Evolutionary conservation across 2,113 vertebrate genomes (phyloP).

Genomic region (Corythornis madagascariensis): DNA sequence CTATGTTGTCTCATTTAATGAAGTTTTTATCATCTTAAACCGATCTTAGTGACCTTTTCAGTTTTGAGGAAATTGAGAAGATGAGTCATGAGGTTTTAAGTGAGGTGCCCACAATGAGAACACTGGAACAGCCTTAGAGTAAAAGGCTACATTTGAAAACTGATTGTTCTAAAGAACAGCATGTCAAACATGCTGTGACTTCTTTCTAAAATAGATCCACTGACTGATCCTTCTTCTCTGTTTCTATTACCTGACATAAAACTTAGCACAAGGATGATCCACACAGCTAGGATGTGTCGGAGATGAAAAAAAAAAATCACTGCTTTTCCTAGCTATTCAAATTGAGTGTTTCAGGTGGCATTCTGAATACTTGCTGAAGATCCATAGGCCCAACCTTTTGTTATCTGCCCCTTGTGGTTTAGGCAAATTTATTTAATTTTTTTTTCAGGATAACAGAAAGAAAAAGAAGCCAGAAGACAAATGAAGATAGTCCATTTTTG

Average conservation of each 20-base stretch:
- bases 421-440: background rate
- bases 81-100: background rate
- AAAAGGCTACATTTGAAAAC: constrained; percentile 26
- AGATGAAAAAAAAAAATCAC: background rate
- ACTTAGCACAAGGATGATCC: background rate
- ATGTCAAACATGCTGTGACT: background rate
- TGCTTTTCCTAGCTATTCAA: background rate
- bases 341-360: background rate
- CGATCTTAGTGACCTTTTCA: background rate
- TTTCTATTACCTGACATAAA: background rate
- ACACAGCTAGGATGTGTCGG: background rate
- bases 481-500: background rate
- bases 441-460: background rate
- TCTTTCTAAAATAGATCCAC: background rate
- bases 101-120: background rate
- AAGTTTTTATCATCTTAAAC: background rate
- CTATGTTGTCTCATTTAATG: background rate
- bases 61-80: background rate
- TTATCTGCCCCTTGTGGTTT: background rate
- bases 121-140: background rate
- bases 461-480: background rate
- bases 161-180: background rate
- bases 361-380: background rate
- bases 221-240: background rate
- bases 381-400: background rate